Evolutionary conservation across 2,797 vertebrate species (phyloP).

Genomic region (Leptodactylus fallax): DNA sequence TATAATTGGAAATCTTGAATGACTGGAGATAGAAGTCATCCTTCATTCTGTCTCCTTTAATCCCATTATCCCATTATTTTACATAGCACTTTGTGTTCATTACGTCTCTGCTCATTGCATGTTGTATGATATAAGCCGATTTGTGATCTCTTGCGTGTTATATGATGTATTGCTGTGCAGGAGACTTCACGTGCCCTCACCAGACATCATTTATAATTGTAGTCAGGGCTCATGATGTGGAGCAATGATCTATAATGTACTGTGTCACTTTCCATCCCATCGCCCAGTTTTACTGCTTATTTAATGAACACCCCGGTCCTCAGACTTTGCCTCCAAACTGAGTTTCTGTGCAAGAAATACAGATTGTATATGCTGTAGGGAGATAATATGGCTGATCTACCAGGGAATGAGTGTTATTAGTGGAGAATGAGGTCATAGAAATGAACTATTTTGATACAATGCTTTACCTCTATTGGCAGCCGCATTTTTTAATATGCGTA

Average conservation of each 20-base stretch:
- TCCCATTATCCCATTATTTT: slow-evolving; percentile 50
- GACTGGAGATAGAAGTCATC: slow-evolving; percentile 44
- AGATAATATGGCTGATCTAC: no score
- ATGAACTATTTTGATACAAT: neutral
- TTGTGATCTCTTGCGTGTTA: slow-evolving; percentile 43
- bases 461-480: no score
- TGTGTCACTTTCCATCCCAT: slow-evolving; percentile 20
- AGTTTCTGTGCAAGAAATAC: neutral
- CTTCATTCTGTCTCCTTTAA: slow-evolving; percentile 42
- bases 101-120: slow-evolving; percentile 27
- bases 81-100: slow-evolving; percentile 38
- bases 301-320: neutral
- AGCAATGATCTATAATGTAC: slow-evolving; percentile 25
- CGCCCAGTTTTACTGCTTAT: neutral
- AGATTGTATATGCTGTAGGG: neutral
- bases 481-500: no score
- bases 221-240: neutral
- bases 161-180: slow-evolving; percentile 37
- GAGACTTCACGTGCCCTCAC: neutral
- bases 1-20: slow-evolving; percentile 57
- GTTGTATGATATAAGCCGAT: slow-evolving; percentile 46
- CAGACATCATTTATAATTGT: slow-evolving; percentile 31
- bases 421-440: neutral
- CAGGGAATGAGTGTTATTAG: no score
- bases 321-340: neutral